A percentile compares a stretch with the other conserved stretches of the same genome.
phyloP scores from a whole-genome alignment of 2,797 vertebrate species.

The Tauraco hartlaubi region DNA sequence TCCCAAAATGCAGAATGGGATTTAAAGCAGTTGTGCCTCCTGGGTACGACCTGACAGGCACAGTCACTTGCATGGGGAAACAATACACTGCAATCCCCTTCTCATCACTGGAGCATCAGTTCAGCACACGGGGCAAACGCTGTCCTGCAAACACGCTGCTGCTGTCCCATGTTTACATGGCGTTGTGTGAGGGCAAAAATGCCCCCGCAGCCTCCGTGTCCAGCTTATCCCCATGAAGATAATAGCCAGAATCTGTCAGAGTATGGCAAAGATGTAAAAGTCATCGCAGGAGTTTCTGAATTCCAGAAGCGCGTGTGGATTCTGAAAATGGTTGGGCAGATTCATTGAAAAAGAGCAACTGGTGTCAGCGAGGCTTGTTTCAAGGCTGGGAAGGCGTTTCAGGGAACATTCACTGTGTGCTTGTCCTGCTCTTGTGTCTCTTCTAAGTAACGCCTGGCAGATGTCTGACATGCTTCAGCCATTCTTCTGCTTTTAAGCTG shows the following conservation, averaged over 20 bases:
- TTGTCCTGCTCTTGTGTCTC: not conserved
- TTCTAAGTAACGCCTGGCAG: no score
- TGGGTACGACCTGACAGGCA: not conserved
- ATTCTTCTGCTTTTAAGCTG: not conserved
- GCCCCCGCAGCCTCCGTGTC: not conserved
- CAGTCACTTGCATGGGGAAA: not conserved
- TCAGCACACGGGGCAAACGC: not conserved
- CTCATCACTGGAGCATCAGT: not conserved
- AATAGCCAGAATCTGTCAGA: not conserved
- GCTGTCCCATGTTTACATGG: fast-evolving
- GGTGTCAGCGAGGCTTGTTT: not conserved
- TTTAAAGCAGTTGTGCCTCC: not conserved
- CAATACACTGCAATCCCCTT: not conserved
- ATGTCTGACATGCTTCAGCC: not conserved
- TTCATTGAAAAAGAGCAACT: fast-evolving
- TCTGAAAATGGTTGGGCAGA: not conserved
- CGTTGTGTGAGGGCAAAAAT: fast-evolving
- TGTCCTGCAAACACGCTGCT: not conserved
- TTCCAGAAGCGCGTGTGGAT: not conserved
- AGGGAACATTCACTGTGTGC: not conserved
- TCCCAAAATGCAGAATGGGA: not conserved
- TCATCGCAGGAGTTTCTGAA: fast-evolving
- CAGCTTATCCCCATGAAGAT: fast-evolving
- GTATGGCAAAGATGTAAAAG: fast-evolving
- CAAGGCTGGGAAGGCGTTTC: not conserved